These are phyloP conservation scores for Tenodera sinensis DNA, from an alignment of 2,888 invertebrate species.

Conservation along the genomic window DNA sequence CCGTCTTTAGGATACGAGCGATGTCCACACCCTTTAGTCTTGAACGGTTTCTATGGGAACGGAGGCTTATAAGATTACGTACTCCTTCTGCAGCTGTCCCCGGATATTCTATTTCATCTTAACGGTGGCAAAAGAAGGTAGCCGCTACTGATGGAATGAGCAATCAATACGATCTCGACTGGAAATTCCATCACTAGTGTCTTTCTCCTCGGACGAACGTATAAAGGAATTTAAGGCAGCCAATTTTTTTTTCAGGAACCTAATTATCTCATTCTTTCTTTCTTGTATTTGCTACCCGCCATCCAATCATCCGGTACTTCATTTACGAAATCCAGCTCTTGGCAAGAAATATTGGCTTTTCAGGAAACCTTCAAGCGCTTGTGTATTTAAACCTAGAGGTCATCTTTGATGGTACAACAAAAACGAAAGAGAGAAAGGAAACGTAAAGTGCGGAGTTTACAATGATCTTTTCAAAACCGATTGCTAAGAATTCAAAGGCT, in stretches of 20 bases:
- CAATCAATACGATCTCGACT: background rate
- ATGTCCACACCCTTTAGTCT: background rate
- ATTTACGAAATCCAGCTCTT: too few relatives aligned
- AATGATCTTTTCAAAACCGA: too few relatives aligned
- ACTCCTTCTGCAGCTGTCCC: background rate
- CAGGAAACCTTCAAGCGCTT: too few relatives aligned
- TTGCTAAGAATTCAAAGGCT: too few relatives aligned
- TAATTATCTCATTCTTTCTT: background rate
- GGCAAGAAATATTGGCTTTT: too few relatives aligned
- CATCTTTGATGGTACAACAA: too few relatives aligned
- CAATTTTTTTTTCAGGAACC: background rate
- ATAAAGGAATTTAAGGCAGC: background rate
- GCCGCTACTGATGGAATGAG: background rate
- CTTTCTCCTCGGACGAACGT: background rate
- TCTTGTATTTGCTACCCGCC: background rate
- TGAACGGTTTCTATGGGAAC: background rate
- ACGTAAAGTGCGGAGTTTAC: too few relatives aligned
- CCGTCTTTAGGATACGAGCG: background rate
- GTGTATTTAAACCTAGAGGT: too few relatives aligned
- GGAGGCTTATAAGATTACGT: background rate
- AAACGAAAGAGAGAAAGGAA: too few relatives aligned
- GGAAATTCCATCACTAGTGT: background rate
- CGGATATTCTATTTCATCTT: background rate
- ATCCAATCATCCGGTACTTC: background rate
- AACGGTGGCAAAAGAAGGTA: background rate